These are phyloP conservation scores for Cryptotis parvus DNA, from an alignment of 2,113 vertebrate species.

Conservation along the genomic window DNA sequence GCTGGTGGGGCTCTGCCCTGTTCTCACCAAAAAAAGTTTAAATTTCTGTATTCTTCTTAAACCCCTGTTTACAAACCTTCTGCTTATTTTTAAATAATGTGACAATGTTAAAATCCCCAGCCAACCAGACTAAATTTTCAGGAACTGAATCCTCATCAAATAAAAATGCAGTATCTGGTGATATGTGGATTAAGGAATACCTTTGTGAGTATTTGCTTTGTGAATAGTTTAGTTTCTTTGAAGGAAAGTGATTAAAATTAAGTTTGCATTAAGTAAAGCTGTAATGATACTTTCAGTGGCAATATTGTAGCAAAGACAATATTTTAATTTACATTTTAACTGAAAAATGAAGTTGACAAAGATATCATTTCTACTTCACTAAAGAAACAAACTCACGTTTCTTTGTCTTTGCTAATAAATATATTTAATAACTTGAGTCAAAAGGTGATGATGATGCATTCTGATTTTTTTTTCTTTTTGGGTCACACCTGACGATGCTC, in stretches of 20 bases:
- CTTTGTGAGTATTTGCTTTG: conserved; percentile 19
- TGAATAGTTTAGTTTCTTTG: neutral
- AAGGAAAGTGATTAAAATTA: conserved; percentile 25
- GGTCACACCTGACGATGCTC: too few relatives aligned
- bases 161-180: conserved; percentile 45
- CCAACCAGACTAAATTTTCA: conserved; percentile 38
- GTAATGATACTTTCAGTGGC: neutral
- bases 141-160: conserved; percentile 58
- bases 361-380: conserved; percentile 12
- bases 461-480: neutral
- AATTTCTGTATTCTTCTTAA: conserved; percentile 50
- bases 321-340: conserved; percentile 39
- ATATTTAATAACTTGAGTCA: neutral
- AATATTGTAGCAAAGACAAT: neutral
- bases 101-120: conserved; percentile 24
- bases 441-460: neutral
- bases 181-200: neutral
- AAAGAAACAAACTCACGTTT: neutral
- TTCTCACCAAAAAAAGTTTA: conserved; percentile 22
- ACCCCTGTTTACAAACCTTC: conserved; percentile 71
- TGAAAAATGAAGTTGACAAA: neutral
- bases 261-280: conserved; percentile 22
- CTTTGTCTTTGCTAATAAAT: neutral
- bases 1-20: neutral
- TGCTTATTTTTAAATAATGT: conserved; percentile 71